Percentiles rank a stretch among this genome's conserved stretches.
Conservation (phyloP, 2,888 invertebrate species). For the Mimachlamys varia region DNA sequence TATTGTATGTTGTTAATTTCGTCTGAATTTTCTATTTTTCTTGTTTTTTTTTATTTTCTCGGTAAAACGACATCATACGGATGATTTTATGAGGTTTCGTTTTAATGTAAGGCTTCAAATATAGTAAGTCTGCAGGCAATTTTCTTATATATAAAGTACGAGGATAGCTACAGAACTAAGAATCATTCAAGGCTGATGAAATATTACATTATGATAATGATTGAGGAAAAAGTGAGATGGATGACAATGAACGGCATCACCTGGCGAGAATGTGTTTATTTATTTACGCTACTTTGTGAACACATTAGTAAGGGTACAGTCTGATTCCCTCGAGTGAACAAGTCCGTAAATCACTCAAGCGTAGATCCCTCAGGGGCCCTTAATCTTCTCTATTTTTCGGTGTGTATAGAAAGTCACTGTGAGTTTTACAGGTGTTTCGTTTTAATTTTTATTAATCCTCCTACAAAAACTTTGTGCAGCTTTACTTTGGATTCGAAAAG, state of each 20-base stretch:
- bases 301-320: not conserved
- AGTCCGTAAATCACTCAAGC: not conserved
- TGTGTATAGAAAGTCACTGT: not conserved
- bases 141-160: not conserved
- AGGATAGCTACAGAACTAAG: not conserved
- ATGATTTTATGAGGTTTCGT: too few relatives aligned
- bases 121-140: not conserved
- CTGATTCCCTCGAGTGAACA: conserved; percentile 6
- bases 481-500: not conserved
- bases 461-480: not conserved
- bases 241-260: not conserved
- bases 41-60: too few relatives aligned
- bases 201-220: conserved; percentile 6
- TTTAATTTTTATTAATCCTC: not conserved
- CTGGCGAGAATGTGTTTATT: not conserved
- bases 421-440: not conserved
- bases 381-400: not conserved
- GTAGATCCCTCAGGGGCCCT: conserved; percentile 13
- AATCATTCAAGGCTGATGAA: not conserved
- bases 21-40: too few relatives aligned
- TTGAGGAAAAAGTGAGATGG: conserved; percentile 8
- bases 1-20: too few relatives aligned
- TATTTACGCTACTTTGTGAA: not conserved
- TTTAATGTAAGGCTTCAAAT: not conserved
- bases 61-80: too few relatives aligned